Conservation (phyloP, 1,140 invertebrate genomes). For the Bombus huntii region DNA sequence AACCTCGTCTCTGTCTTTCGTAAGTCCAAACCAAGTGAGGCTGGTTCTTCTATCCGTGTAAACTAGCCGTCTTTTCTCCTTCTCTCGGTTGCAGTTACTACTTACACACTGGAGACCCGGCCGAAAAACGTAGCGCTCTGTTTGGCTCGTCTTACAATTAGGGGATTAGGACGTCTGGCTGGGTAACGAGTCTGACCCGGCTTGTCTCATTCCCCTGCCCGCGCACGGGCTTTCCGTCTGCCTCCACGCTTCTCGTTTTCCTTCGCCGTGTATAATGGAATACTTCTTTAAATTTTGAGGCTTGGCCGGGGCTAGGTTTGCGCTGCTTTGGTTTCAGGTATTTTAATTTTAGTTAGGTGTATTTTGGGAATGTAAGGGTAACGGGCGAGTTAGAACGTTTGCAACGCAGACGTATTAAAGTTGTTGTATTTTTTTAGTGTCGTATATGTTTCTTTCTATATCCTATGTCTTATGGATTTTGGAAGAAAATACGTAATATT, state of each 20-base stretch:
- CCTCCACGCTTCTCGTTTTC: not conserved
- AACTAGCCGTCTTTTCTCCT: not conserved
- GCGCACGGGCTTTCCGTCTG: not conserved
- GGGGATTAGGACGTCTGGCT: conserved; percentile 39
- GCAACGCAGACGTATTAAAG: no score
- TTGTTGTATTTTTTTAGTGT: no score
- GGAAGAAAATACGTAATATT: not conserved
- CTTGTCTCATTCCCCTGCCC: conserved; percentile 4
- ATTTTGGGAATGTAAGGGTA: not conserved
- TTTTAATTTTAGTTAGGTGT: not conserved
- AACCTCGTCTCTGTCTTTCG: not conserved
- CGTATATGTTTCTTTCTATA: no score
- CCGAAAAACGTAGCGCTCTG: not conserved
- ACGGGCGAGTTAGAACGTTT: not conserved
- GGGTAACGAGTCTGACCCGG: conserved; percentile 38
- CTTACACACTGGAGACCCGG: not conserved
- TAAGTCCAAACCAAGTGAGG: not conserved
- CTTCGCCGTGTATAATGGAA: not conserved
- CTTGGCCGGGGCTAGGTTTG: not conserved
- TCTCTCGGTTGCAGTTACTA: not conserved
- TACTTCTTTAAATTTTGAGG: not conserved
- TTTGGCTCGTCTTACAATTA: conserved; percentile 27
- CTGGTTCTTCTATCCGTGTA: not conserved
- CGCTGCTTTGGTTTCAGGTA: not conserved
- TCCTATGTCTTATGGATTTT: no score